phyloP scores from a whole-genome alignment of 2,797 vertebrate genomes.

The Neosilurus hyrtlii region DNA sequence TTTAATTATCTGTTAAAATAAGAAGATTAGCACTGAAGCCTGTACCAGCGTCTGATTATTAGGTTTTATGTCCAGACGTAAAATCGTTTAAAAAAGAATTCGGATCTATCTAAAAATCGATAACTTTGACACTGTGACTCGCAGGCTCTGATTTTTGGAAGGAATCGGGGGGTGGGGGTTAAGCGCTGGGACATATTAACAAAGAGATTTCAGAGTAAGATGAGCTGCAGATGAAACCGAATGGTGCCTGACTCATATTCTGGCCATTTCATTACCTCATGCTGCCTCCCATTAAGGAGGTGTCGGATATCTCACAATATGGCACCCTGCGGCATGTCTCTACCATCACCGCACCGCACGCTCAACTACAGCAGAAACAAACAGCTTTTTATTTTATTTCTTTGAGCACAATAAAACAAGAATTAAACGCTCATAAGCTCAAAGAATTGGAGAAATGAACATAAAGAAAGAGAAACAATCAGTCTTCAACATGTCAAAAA shows the following conservation, averaged over 20 bases:
- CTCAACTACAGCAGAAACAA: background rate
- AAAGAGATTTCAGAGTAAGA: conserved; percentile 15
- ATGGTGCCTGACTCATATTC: conserved; percentile 7
- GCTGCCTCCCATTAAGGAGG: conserved; percentile 15
- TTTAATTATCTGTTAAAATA: background rate
- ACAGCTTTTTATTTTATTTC: background rate
- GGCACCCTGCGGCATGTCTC: background rate
- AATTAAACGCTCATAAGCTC: background rate
- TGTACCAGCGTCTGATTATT: background rate
- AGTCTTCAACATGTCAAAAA: background rate
- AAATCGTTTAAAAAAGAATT: background rate
- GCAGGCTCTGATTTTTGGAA: background rate
- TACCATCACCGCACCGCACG: background rate
- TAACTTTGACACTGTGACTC: background rate
- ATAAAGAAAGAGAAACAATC: background rate
- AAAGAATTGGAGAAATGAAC: background rate
- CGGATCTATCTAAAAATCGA: conserved; percentile 6
- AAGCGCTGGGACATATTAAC: background rate
- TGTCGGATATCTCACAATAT: conserved; percentile 15
- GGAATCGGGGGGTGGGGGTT: background rate
- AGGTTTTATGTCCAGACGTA: background rate
- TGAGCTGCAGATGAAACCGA: conserved; percentile 25
- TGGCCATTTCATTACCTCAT: conserved; percentile 24
- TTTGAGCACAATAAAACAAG: too few relatives aligned
- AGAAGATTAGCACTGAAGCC: background rate